phyloP scores from a whole-genome alignment of 2,797 vertebrate genomes.

The Melanotaenia trifasciata region DNA sequence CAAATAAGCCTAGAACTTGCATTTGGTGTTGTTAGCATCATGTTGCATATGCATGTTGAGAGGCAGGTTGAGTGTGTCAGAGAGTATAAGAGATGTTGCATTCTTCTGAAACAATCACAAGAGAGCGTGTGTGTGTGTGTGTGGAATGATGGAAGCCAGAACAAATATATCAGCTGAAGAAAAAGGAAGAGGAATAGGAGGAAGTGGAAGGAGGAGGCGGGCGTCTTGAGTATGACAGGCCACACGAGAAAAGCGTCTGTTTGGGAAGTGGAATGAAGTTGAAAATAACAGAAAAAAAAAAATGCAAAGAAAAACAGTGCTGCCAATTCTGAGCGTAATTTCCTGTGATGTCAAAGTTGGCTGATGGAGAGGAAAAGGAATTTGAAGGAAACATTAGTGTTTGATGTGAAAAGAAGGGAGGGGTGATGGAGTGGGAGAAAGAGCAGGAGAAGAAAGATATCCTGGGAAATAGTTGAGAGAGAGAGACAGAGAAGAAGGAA shows the following conservation, averaged over 20 bases:
- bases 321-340: conserved; percentile 84
- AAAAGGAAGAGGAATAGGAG: conserved; percentile 30
- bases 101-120: conserved; percentile 27
- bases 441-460: conserved; percentile 66
- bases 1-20: conserved; percentile 45
- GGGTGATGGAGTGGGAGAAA: conserved; percentile 58
- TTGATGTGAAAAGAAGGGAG: conserved; percentile 80
- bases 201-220: conserved; percentile 52
- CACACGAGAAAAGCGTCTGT: conserved; percentile 65
- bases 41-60: conserved; percentile 31
- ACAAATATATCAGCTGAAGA: conserved; percentile 66
- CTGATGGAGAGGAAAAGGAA: conserved; percentile 83
- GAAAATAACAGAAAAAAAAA: conserved; percentile 55
- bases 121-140: conserved; percentile 10
- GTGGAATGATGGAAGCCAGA: conserved; percentile 53
- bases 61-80: conserved; percentile 41
- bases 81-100: conserved; percentile 25
- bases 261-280: conserved; percentile 80
- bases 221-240: conserved; percentile 72
- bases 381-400: conserved; percentile 86
- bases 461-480: conserved; percentile 76
- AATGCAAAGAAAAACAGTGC: conserved; percentile 26
- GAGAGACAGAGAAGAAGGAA: conserved; percentile 27
- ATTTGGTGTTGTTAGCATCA: conserved; percentile 53
- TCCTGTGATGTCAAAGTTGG: conserved; percentile 87